A percentile compares a stretch with the other conserved stretches of the same genome.
Evolutionary conservation across 1,140 invertebrate genomes (phyloP).

Genomic region (Polypedilum vanderplanki): DNA sequence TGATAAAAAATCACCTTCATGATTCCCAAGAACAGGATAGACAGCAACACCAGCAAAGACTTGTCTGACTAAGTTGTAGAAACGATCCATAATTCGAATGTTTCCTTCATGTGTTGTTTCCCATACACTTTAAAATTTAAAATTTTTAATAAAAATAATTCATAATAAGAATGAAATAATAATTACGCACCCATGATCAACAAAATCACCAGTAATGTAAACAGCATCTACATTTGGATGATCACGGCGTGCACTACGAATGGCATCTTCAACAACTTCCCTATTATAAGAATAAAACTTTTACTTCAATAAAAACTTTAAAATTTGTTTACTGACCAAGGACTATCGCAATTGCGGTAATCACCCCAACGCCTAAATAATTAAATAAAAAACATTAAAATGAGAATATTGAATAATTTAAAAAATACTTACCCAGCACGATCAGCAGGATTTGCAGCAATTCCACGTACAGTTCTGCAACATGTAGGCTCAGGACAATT

Average conservation of each 20-base stretch:
- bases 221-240: constrained; percentile 54
- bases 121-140: constrained; percentile 50
- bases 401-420: too few relatives aligned
- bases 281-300: too few relatives aligned
- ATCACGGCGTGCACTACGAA: constrained; percentile 48
- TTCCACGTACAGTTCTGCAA: constrained; percentile 56
- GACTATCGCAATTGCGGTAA: constrained; percentile 66
- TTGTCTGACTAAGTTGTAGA: constrained; percentile 51
- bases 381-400: too few relatives aligned
- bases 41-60: constrained; percentile 59
- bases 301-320: too few relatives aligned
- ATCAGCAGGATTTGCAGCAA: constrained; percentile 35
- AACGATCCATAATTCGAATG: constrained; percentile 50
- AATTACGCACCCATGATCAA: constrained; percentile 57
- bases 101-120: constrained; percentile 64
- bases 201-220: constrained; percentile 78
- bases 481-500: constrained; percentile 69
- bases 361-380: constrained; percentile 58
- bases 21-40: constrained; percentile 75
- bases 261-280: constrained; percentile 54
- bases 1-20: constrained; percentile 50
- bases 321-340: too few relatives aligned
- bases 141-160: not conserved
- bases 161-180: too few relatives aligned
- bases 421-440: constrained; percentile 50